Evolutionary conservation across 1,140 invertebrate genomes (phyloP).

Genomic region (Drosophila sucinea): DNA sequence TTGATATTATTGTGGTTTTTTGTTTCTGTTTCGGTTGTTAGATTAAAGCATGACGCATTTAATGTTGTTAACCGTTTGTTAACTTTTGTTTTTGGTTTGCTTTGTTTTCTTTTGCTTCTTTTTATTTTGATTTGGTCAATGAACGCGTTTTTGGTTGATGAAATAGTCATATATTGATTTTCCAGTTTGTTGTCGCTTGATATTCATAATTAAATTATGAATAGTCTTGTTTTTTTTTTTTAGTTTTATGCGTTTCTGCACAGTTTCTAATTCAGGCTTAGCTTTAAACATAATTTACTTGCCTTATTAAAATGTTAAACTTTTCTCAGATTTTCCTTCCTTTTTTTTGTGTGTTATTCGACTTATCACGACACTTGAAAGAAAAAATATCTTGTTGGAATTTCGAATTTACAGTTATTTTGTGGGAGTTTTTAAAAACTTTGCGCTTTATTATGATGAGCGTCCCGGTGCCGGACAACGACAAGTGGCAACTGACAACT

Average conservation of each 20-base stretch:
- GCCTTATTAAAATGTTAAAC: slow-evolving; percentile 17
- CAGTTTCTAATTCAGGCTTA: slow-evolving; percentile 34
- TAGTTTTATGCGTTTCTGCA: slow-evolving; percentile 37
- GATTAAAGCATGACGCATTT: slow-evolving; percentile 55
- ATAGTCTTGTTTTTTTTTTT: slow-evolving; percentile 12
- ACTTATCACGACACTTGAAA: slow-evolving; percentile 11
- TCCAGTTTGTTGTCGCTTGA: slow-evolving; percentile 47
- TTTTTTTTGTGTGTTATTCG: slow-evolving; percentile 1
- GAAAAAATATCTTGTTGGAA: slow-evolving; percentile 19
- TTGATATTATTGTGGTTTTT: slow-evolving; percentile 41
- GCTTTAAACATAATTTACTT: slow-evolving; percentile 31
- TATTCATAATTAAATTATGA: slow-evolving; percentile 14
- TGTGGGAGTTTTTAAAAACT: slow-evolving; percentile 18
- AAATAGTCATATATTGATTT: slow-evolving; percentile 28
- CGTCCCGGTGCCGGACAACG: slow-evolving; percentile 69
- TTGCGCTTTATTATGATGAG: slow-evolving; percentile 35
- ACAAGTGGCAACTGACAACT: slow-evolving; percentile 71
- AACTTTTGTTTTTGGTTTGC: slow-evolving; percentile 29
- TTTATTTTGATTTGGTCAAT: slow-evolving; percentile 61
- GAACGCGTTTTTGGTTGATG: slow-evolving; percentile 63
- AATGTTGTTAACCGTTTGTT: slow-evolving; percentile 32
- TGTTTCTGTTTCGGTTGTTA: slow-evolving; percentile 29
- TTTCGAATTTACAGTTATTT: slow-evolving; percentile 12
- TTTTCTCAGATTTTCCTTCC: background rate
- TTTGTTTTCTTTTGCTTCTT: slow-evolving; percentile 27